Percentiles rank a stretch among this genome's conserved stretches.
Evolutionary conservation across 2,888 invertebrate genomes (phyloP).

Genomic region (Tortricodes alternella): DNA sequence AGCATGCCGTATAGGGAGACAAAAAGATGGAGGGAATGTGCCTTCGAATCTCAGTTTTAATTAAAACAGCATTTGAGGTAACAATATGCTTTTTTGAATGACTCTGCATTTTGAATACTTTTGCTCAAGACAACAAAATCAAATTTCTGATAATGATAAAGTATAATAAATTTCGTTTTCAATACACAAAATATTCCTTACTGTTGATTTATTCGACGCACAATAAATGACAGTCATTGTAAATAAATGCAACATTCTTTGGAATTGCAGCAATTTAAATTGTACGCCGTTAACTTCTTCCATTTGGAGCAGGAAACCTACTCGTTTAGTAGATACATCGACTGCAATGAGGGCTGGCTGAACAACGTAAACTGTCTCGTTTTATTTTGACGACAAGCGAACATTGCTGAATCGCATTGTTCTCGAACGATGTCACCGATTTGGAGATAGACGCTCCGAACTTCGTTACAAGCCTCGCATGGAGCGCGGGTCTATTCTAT

Average conservation of each 20-base stretch:
- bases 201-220: too few relatives aligned
- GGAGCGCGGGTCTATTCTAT: slow-evolving; percentile 13
- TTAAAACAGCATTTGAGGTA: too few relatives aligned
- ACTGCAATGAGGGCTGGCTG: neutral
- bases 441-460: slow-evolving; percentile 24
- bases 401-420: slow-evolving; percentile 26
- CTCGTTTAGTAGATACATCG: neutral
- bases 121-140: too few relatives aligned
- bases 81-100: too few relatives aligned
- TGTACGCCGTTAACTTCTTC: neutral
- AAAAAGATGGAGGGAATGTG: too few relatives aligned
- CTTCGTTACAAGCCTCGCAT: slow-evolving; percentile 22
- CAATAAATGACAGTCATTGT: too few relatives aligned
- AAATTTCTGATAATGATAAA: too few relatives aligned
- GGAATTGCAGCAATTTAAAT: neutral
- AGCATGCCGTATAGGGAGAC: too few relatives aligned
- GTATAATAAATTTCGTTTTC: too few relatives aligned
- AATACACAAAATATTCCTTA: too few relatives aligned
- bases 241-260: neutral
- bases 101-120: too few relatives aligned
- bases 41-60: too few relatives aligned
- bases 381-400: slow-evolving; percentile 24
- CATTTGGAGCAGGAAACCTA: neutral
- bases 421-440: slow-evolving; percentile 25
- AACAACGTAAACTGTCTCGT: slow-evolving; percentile 12